Evolutionary conservation across 2,888 invertebrate species (phyloP), one percentile per base, ranked within the genome.

Genomic region (Neria commutata): DNA sequence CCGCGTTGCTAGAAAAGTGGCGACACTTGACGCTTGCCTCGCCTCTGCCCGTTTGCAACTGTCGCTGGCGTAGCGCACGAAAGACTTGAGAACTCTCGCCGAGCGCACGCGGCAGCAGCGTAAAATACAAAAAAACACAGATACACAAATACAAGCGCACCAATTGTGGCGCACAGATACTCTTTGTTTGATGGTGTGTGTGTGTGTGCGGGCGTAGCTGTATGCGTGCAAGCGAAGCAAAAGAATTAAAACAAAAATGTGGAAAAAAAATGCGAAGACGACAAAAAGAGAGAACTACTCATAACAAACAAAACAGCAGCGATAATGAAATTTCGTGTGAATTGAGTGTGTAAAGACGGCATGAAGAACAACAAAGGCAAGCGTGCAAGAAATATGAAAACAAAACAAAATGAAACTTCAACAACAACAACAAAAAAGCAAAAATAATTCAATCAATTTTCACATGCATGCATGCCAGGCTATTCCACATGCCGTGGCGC

Each of bases 81-180:
- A 75, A 73, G 75, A 77, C 73, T 75, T 72, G 75, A 77, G 76
- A 77, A 76, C 76, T 76, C 73, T 69, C 64, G 64, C 64, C 63
- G 66, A 21, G n/a, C 58, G 53, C 37, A 42, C 42, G 17, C 42
- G 19, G 42, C 14, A 19, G 6, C 6, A 6, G 11, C 6, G 29
- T 29, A 29, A 29, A 29, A 29, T 29, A 29, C 29, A 11, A 29
- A 21, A 19, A 42, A 19, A 3, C 5, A 5, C 8, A 42, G 19
- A 42, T 19, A 42, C 37, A 37, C 42, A n/a, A n/a, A n/a, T 42
- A 17, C n/a, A 21, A 6, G 21, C 42, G 42, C 42, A 6, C 21
- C 37, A 37, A 37, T n/a, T n/a, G 37, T 37, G n/a, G n/a, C n/a
- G n/a, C n/a, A n/a, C n/a, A n/a, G n/a, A n/a, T n/a, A n/a, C n/a